Evolutionary conservation across 2,797 vertebrate genomes (phyloP), one percentile per base, ranked within the genome.

Genomic region (Tauraco hartlaubi): DNA sequence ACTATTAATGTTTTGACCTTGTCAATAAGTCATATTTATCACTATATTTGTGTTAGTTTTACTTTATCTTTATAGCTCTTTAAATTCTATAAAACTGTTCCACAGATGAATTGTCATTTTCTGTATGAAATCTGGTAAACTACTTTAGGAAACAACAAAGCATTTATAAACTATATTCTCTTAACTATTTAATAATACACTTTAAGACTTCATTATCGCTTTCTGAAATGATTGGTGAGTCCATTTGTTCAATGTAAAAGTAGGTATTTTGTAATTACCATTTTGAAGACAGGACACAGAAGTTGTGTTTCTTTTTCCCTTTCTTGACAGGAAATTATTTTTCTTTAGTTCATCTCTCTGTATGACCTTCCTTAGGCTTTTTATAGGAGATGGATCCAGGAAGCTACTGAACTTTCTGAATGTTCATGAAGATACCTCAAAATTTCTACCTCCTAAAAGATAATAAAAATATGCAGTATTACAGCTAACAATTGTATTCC

Each of bases 361-460:
- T 85, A 59, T 81, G 67, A 90, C 43, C 41, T 81, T 91, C 23
- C 20, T 64, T 58, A n/a, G 22, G 9, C 8, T 85, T 92, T 91
- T 72, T 56, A 9, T 49, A 37, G 29, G 69, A 90, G 43, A 44
- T 71, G 5, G 23, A 90, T 92, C 18, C 87, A 72, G n/a, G 13
- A 90, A 86, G 21, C 39, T 79, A 67, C n/a, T 39, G 49, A 31
- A 62, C 13, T 69, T 77, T 66, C 15, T 58, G 33, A 95, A 78
- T 85, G 39, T 84, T 95, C 94, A 96, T 85, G 78, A 96, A 87
- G 46, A 59, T 61, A 84, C 26, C 52, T 80, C 39, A 92, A 88
- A 91, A 56, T 29, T 90, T 94, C 23, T 52, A 46, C 12, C 39
- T 91, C 49, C 33, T 69, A 59, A 26, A 41, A 86, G 39, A 41